Conservation (phyloP, 1,140 invertebrate genomes). For the Popillia japonica region DNA sequence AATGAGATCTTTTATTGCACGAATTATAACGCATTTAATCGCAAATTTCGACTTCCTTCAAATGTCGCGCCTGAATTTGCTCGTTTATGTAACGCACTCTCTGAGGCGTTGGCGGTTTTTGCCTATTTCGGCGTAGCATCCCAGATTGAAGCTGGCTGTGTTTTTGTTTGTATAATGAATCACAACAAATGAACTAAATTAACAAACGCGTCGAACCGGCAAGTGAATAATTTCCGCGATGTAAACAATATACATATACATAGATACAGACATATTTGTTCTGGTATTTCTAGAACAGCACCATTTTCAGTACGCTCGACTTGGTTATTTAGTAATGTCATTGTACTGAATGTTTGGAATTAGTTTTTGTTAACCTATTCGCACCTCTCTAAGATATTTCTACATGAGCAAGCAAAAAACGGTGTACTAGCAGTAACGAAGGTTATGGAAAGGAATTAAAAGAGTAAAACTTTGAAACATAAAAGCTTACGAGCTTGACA, state of each 20-base stretch:
- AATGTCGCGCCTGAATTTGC: neutral
- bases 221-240: neutral
- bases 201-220: neutral
- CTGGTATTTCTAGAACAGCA: too few species aligned
- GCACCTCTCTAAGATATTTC: too few species aligned
- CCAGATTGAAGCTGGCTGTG: neutral
- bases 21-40: neutral
- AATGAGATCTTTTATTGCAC: neutral
- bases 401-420: too few species aligned
- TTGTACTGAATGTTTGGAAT: too few species aligned
- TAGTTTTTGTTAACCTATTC: too few species aligned
- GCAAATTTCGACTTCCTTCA: neutral
- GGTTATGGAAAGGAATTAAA: too few species aligned
- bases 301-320: too few species aligned
- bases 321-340: too few species aligned
- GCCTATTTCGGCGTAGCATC: neutral
- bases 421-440: too few species aligned
- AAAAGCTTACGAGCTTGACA: constrained; percentile 5
- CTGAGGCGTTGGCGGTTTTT: neutral
- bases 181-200: neutral
- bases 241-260: neutral
- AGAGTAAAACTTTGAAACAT: neutral
- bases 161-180: constrained; percentile 13
- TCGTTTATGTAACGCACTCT: neutral
- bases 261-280: too few species aligned